phyloP scores from a whole-genome alignment of 2,113 vertebrate species.

The Chaetorhynchus papuensis region DNA sequence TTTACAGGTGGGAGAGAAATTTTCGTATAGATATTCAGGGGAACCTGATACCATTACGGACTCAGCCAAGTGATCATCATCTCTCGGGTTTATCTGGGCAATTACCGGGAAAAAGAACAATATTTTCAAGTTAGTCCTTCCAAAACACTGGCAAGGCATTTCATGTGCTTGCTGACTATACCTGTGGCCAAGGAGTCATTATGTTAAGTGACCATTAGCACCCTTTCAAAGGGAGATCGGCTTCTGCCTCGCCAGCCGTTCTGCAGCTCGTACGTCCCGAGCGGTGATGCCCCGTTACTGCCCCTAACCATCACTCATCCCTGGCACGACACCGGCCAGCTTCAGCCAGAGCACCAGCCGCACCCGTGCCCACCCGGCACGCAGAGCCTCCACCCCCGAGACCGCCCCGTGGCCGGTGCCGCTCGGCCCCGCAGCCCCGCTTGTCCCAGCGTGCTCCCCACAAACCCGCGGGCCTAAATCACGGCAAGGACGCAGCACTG shows the following conservation, averaged over 20 bases:
- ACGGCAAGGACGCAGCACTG: fast-evolving
- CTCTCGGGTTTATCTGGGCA: not conserved
- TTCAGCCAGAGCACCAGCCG: fast-evolving
- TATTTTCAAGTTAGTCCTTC: not conserved
- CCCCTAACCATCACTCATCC: not conserved
- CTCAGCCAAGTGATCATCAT: not conserved
- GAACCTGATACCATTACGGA: not conserved
- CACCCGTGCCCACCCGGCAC: fast-evolving
- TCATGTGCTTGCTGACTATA: not conserved
- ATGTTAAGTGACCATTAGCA: slow-evolving; percentile 6
- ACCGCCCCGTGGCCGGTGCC: fast-evolving
- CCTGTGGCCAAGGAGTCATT: not conserved
- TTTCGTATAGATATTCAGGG: too few relatives aligned
- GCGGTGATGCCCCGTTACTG: not conserved
- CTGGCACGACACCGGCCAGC: not conserved
- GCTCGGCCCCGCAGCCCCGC: not conserved
- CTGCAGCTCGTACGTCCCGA: not conserved
- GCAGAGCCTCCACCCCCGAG: not conserved
- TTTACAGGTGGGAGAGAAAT: not conserved
- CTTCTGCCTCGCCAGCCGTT: not conserved
- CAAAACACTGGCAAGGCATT: not conserved
- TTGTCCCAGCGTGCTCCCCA: fast-evolving
- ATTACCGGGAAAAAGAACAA: fast-evolving
- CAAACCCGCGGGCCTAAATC: not conserved
- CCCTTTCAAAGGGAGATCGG: not conserved